Evolutionary conservation across 2,888 invertebrate genomes (phyloP).

Genomic region (Agapostemon virescens): DNA sequence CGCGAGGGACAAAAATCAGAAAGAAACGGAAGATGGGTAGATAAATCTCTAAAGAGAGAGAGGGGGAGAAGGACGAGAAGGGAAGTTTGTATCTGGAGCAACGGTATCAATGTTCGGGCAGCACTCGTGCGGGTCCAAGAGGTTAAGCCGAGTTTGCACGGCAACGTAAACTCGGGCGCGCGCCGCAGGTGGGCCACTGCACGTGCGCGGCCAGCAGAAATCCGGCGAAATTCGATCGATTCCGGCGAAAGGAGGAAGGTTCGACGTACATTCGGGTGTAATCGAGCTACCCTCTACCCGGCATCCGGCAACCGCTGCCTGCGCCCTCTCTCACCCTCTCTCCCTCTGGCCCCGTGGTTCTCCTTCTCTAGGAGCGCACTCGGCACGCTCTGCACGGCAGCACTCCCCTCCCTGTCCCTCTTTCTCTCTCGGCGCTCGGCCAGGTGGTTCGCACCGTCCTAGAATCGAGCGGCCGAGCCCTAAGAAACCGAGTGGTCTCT

Average conservation of each 20-base stretch:
- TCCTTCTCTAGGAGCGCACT: background rate
- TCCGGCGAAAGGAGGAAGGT: slow-evolving; percentile 58
- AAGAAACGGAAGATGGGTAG: background rate
- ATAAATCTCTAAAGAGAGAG: background rate
- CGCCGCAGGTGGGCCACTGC: slow-evolving; percentile 61
- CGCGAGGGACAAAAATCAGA: background rate
- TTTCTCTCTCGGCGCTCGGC: background rate
- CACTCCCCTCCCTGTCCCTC: too few relatives aligned
- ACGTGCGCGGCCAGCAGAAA: slow-evolving; percentile 67
- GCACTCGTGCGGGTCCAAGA: slow-evolving; percentile 51
- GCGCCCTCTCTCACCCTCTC: background rate
- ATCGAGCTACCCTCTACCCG: slow-evolving; percentile 43
- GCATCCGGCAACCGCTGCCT: background rate
- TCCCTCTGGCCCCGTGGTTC: too few relatives aligned
- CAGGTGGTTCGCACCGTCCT: slow-evolving; percentile 37
- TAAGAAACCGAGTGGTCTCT: slow-evolving; percentile 64
- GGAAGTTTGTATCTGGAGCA: slow-evolving; percentile 50
- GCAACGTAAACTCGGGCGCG: slow-evolving; percentile 57
- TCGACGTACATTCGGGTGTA: slow-evolving; percentile 59
- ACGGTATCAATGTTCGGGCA: slow-evolving; percentile 55
- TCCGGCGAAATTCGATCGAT: slow-evolving; percentile 69
- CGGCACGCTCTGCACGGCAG: background rate
- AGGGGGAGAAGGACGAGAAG: background rate
- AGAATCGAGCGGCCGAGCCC: slow-evolving; percentile 40
- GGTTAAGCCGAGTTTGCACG: slow-evolving; percentile 62